These are phyloP conservation scores for Trididemnum nubilum DNA, from an alignment of 23 tunicate genomes.

Conservation along the genomic window DNA sequence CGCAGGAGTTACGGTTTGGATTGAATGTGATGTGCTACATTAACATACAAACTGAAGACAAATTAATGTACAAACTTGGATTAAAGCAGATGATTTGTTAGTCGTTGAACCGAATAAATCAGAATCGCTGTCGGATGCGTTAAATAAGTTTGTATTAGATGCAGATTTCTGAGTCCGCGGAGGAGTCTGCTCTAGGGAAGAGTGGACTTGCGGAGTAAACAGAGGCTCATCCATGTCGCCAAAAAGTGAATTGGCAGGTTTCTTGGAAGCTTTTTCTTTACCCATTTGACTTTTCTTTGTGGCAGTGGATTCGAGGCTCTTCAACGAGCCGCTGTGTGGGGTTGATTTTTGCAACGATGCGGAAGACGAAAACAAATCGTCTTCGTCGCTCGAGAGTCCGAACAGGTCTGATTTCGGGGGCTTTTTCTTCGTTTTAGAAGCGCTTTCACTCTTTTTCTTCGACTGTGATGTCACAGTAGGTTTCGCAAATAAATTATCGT, in stretches of 20 bases:
- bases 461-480: neutral
- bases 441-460: neutral
- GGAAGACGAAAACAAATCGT: neutral
- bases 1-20: too few relatives aligned
- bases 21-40: too few relatives aligned
- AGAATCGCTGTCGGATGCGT: conserved; percentile 10
- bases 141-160: conserved; percentile 21
- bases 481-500: neutral
- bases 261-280: neutral
- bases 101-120: conserved; percentile 5
- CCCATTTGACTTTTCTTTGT: neutral
- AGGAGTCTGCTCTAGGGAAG: neutral
- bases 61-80: too few relatives aligned
- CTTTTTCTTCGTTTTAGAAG: neutral
- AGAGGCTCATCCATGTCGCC: neutral
- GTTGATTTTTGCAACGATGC: neutral
- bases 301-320: neutral
- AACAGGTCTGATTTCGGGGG: neutral
- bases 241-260: neutral
- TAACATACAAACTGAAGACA: too few relatives aligned
- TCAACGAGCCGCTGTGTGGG: neutral
- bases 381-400: conserved; percentile 7
- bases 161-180: neutral
- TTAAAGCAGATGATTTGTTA: too few relatives aligned
- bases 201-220: neutral